Percentiles rank a stretch among this genome's conserved stretches.
phyloP scores from a whole-genome alignment of 2,113 vertebrate species.

The Bubo blakistoni region DNA sequence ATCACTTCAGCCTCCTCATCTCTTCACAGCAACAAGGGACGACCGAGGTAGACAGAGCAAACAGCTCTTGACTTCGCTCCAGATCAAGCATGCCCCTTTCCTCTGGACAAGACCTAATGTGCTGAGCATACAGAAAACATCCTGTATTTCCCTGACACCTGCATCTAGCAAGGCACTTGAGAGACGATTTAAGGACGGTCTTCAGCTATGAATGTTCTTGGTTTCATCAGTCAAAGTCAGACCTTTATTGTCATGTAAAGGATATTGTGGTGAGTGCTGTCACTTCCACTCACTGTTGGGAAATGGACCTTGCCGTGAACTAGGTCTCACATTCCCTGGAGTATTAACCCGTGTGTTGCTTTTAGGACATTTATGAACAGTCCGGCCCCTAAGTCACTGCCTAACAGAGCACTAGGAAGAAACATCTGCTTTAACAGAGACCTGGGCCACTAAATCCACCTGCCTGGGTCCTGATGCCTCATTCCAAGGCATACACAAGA shows the following conservation, averaged over 20 bases:
- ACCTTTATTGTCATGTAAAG: neutral
- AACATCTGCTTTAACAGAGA: neutral
- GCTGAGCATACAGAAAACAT: neutral
- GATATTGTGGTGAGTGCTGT: neutral
- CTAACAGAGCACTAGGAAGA: fast-evolving
- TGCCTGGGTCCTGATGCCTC: neutral
- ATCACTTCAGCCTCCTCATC: neutral
- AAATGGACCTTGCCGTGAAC: neutral
- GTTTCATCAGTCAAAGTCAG: neutral
- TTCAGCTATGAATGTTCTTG: neutral
- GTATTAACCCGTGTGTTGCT: neutral
- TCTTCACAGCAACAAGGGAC: neutral
- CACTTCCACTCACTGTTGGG: neutral
- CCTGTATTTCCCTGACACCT: conserved; percentile 1
- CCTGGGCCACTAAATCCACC: neutral
- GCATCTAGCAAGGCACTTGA: neutral
- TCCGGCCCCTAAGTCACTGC: neutral
- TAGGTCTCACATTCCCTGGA: neutral
- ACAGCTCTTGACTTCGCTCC: neutral
- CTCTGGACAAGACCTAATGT: neutral
- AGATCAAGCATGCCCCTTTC: neutral
- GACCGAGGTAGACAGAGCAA: neutral
- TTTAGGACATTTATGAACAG: neutral
- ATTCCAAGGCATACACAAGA: neutral
- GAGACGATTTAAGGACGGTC: neutral